Percentiles rank a stretch among this genome's conserved stretches.
These are phyloP conservation scores for Microplitis mediator DNA, from an alignment of 1,140 invertebrate species.

Conservation along the genomic window DNA sequence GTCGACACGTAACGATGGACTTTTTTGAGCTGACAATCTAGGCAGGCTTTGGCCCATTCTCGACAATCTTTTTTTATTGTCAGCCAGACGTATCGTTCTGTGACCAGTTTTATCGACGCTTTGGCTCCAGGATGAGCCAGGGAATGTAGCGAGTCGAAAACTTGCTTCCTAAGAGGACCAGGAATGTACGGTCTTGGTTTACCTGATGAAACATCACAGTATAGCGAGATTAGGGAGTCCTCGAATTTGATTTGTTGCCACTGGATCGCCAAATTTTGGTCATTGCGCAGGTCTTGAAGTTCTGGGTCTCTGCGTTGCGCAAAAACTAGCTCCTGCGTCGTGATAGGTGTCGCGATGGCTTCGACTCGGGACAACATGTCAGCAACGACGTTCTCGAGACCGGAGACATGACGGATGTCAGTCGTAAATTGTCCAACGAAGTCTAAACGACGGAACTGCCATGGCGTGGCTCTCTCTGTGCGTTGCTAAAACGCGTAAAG, in stretches of 20 bases:
- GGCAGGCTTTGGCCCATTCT: slow-evolving; percentile 39
- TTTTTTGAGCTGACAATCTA: slow-evolving; percentile 44
- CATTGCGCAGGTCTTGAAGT: slow-evolving; percentile 20
- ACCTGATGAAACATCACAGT: slow-evolving; percentile 24
- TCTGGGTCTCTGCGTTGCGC: too few species aligned
- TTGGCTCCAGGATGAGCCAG: slow-evolving; percentile 35
- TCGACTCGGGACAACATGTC: slow-evolving; percentile 33
- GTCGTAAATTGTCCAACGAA: slow-evolving; percentile 30
- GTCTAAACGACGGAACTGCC: neutral
- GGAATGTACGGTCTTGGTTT: slow-evolving; percentile 30
- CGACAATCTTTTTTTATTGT: slow-evolving; percentile 43
- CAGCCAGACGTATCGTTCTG: slow-evolving; percentile 40
- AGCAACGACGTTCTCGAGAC: slow-evolving; percentile 36
- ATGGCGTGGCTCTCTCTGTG: slow-evolving; percentile 7
- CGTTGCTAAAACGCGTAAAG: slow-evolving; percentile 6
- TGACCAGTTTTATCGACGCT: slow-evolving; percentile 29
- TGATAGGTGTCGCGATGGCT: neutral
- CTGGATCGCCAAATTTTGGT: slow-evolving; percentile 31
- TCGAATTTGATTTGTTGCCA: slow-evolving; percentile 2
- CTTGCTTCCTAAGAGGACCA: neutral
- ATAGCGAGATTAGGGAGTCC: slow-evolving; percentile 3
- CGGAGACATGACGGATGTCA: neutral
- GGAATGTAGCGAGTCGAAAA: slow-evolving; percentile 25
- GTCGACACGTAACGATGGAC: slow-evolving; percentile 36
- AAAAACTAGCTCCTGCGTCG: neutral